These are phyloP conservation scores for Mechanitis messenoides DNA, from an alignment of 2,888 invertebrate species.

Conservation along the genomic window DNA sequence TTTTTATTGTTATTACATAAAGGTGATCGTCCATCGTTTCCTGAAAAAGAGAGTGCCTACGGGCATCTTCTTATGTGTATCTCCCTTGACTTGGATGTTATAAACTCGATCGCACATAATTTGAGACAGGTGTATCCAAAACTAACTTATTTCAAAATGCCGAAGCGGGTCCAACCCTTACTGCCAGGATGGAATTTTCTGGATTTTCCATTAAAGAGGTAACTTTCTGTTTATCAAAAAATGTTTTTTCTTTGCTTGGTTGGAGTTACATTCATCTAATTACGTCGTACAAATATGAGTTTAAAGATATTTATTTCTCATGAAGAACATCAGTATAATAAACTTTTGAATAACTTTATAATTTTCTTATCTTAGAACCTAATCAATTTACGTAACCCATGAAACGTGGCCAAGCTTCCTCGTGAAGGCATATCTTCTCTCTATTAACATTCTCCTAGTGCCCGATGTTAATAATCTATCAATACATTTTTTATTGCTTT, in stretches of 20 bases:
- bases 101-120: constrained; percentile 39
- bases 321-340: no score
- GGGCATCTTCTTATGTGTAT: constrained; percentile 53
- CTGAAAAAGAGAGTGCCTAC: constrained; percentile 36
- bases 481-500: background rate
- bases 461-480: background rate
- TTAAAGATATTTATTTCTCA: no score
- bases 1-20: background rate
- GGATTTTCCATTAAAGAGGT: constrained; percentile 8
- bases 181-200: constrained; percentile 36
- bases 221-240: background rate
- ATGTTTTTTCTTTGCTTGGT: background rate
- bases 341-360: no score
- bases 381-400: no score
- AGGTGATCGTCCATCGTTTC: constrained; percentile 40
- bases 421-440: no score
- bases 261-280: background rate
- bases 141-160: constrained; percentile 36
- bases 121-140: constrained; percentile 34
- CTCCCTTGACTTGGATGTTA: constrained; percentile 37
- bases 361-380: no score
- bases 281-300: no score
- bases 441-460: no score
- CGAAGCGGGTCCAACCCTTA: constrained; percentile 26
- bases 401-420: no score